Conservation (phyloP, 2,888 invertebrate species). For the Neocrepidodera transversa region DNA sequence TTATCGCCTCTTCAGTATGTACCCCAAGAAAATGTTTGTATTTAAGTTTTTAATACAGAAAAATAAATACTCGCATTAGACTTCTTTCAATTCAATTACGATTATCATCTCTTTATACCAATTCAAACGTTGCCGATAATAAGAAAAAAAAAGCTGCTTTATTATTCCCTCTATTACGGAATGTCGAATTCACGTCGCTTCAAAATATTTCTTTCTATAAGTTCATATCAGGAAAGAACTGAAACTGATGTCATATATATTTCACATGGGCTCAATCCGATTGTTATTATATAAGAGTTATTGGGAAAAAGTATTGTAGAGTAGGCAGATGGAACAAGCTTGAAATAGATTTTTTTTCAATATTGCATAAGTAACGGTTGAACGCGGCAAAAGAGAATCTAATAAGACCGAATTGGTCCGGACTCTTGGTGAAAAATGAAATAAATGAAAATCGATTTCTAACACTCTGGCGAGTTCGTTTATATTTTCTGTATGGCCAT, state of each 20-base stretch:
- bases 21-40: too few species aligned
- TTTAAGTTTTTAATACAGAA: too few species aligned
- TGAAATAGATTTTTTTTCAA: slow-evolving; percentile 22
- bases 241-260: slow-evolving; percentile 17
- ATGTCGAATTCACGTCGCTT: slow-evolving; percentile 11
- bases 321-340: slow-evolving; percentile 18
- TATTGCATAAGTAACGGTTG: slow-evolving; percentile 26
- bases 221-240: slow-evolving; percentile 14
- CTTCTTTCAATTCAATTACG: background rate
- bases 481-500: slow-evolving; percentile 5
- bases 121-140: background rate
- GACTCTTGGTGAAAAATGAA: slow-evolving; percentile 21
- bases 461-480: slow-evolving; percentile 9
- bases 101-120: background rate
- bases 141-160: slow-evolving; percentile 2
- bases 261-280: slow-evolving; percentile 12
- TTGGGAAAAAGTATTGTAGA: slow-evolving; percentile 20
- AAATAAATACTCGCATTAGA: too few species aligned
- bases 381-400: slow-evolving; percentile 19
- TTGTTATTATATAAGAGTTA: slow-evolving; percentile 20
- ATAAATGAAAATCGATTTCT: slow-evolving; percentile 20
- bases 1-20: too few species aligned
- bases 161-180: slow-evolving; percentile 9
- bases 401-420: slow-evolving; percentile 20
- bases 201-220: slow-evolving; percentile 15